Percentiles rank a stretch among this genome's conserved stretches.
Evolutionary conservation across 2,113 vertebrate genomes (phyloP).

Genomic region (Elaphurus davidianus): DNA sequence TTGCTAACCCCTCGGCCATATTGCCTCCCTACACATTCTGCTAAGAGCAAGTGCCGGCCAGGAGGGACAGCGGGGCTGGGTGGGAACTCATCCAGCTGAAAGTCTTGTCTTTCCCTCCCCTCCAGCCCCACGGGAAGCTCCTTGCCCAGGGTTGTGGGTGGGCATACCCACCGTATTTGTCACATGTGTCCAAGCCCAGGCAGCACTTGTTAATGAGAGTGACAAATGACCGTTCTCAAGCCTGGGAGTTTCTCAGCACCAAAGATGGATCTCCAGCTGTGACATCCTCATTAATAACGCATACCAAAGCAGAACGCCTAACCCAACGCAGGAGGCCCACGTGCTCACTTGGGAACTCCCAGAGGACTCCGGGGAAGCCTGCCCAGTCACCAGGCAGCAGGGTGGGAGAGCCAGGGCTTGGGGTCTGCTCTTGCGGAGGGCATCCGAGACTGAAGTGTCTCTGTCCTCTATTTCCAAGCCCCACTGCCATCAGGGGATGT

Average conservation of each 20-base stretch:
- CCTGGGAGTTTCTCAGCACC: background rate
- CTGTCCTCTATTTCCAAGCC: background rate
- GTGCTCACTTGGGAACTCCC: background rate
- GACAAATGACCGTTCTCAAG: background rate
- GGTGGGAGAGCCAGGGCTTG: background rate
- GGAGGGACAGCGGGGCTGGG: background rate
- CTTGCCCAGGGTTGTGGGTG: background rate
- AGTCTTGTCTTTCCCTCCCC: background rate
- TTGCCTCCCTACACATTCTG: accelerated
- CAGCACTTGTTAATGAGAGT: background rate
- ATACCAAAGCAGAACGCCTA: background rate
- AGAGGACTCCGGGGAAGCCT: background rate
- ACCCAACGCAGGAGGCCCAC: background rate
- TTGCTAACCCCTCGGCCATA: background rate
- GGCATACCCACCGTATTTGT: background rate
- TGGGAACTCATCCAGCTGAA: background rate
- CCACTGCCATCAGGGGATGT: accelerated
- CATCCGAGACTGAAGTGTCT: background rate
- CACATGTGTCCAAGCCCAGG: background rate
- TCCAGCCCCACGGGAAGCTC: background rate
- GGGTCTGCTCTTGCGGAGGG: background rate
- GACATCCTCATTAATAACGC: background rate
- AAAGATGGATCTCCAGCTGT: background rate
- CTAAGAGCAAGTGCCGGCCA: background rate
- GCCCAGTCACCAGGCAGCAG: accelerated